These are phyloP conservation scores for Globodera rostochiensis DNA, from an alignment of 1,140 invertebrate species.

Conservation along the genomic window DNA sequence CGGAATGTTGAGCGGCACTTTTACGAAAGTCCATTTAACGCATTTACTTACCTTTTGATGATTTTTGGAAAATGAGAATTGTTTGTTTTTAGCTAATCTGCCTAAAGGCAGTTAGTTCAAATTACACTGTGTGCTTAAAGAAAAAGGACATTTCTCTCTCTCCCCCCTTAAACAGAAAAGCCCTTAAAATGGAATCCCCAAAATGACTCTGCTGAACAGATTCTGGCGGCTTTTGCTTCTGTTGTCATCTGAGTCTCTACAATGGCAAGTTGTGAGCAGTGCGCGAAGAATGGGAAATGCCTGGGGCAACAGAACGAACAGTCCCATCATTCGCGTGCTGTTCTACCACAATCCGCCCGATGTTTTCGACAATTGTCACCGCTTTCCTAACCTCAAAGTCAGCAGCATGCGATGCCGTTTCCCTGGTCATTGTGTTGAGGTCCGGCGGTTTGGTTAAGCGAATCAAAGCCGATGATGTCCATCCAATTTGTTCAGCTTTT, in stretches of 20 bases:
- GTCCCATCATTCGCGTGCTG: not conserved
- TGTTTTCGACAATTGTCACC: not conserved
- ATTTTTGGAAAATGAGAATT: no score
- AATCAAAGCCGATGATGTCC: not conserved
- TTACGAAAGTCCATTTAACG: no score
- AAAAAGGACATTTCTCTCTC: not conserved
- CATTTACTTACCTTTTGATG: no score
- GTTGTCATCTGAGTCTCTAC: not conserved
- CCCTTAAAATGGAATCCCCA: not conserved
- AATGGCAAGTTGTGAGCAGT: not conserved
- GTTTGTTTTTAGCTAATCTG: no score
- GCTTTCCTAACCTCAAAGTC: not conserved
- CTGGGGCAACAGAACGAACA: not conserved
- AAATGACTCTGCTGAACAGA: not conserved
- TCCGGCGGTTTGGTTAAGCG: not conserved
- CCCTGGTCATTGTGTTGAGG: constrained; percentile 6
- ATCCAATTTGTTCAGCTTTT: not conserved
- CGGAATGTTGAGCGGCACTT: no score
- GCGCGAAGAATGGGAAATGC: not conserved
- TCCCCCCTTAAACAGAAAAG: not conserved
- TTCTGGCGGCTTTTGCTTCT: not conserved
- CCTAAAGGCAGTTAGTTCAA: not conserved
- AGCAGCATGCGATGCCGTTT: constrained; percentile 1
- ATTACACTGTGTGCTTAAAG: not conserved
- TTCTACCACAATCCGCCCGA: constrained; percentile 12